Percentiles rank a stretch among this genome's conserved stretches.
phyloP scores from a whole-genome alignment of 2,113 vertebrate genomes.

The Eolophus roseicapilla region DNA sequence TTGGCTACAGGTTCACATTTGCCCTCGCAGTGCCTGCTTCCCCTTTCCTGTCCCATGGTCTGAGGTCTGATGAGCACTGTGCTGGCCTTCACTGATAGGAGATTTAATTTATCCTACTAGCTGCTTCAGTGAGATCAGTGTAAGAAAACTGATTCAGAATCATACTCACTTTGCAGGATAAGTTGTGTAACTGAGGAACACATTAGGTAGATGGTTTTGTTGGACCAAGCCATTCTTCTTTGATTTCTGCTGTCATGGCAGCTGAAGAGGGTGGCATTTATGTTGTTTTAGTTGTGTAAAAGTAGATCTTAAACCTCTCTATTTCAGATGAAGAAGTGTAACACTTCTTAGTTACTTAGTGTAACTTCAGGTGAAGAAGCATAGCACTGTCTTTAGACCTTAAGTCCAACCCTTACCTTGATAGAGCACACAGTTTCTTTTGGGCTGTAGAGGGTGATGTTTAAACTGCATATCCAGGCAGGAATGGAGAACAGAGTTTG shows the following conservation, averaged over 20 bases:
- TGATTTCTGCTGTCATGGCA: background rate
- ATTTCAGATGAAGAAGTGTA: background rate
- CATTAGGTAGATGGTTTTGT: background rate
- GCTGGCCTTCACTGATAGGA: background rate
- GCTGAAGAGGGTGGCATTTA: background rate
- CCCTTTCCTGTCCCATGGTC: background rate
- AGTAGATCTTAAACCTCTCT: background rate
- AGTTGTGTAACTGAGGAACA: background rate
- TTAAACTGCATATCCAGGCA: background rate
- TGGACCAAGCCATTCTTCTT: background rate
- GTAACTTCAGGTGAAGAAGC: too few relatives aligned
- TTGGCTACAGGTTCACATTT: background rate
- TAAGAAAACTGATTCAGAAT: background rate
- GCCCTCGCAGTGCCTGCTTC: background rate
- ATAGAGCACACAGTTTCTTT: background rate
- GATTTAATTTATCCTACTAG: background rate
- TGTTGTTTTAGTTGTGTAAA: background rate
- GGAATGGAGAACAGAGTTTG: background rate
- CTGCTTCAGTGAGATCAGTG: background rate
- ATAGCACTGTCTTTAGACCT: background rate
- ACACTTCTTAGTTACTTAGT: too few relatives aligned
- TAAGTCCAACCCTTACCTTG: background rate
- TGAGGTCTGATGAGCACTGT: background rate
- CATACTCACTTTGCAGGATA: background rate
- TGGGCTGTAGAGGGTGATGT: background rate